phyloP scores from a whole-genome alignment of 2,113 vertebrate species.

The Bostrychus sinensis region DNA sequence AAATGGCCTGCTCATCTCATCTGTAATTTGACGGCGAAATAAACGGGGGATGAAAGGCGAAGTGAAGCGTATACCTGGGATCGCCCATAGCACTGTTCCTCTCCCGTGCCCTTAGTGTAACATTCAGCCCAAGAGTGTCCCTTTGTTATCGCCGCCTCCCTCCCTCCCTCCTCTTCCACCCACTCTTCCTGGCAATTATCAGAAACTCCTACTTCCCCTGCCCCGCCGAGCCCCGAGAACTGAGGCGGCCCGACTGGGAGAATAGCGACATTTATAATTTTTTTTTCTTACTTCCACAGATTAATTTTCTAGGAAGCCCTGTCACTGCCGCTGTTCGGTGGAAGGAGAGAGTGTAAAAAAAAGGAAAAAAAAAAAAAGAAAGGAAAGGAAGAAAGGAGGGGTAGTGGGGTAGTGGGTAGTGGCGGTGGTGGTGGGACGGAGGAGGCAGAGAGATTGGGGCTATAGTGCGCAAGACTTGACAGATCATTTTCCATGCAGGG shows the following conservation, averaged over 20 bases:
- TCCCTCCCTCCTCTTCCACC: background rate
- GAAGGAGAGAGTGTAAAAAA: slow-evolving; percentile 70
- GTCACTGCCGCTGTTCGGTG: slow-evolving; percentile 66
- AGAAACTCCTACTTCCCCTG: slow-evolving; percentile 83
- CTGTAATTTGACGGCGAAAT: slow-evolving; percentile 77
- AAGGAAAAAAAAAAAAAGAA: slow-evolving; percentile 67
- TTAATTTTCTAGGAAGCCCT: slow-evolving; percentile 90
- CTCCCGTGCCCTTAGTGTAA: slow-evolving; percentile 79
- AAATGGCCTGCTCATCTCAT: slow-evolving; percentile 64
- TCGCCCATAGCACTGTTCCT: slow-evolving; percentile 60
- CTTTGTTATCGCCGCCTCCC: slow-evolving; percentile 76
- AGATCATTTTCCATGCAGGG: slow-evolving; percentile 96
- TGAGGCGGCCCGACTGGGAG: slow-evolving; percentile 78
- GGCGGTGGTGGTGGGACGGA: no score
- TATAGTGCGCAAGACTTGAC: slow-evolving; percentile 86
- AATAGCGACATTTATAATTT: slow-evolving; percentile 85
- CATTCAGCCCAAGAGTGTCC: slow-evolving; percentile 79
- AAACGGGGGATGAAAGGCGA: slow-evolving; percentile 52
- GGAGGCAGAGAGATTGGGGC: slow-evolving; percentile 73
- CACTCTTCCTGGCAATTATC: slow-evolving; percentile 84
- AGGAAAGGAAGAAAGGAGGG: slow-evolving; percentile 41
- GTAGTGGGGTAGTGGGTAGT: slow-evolving; percentile 55
- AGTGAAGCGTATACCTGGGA: slow-evolving; percentile 66
- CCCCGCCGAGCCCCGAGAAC: slow-evolving; percentile 84
- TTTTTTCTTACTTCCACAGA: slow-evolving; percentile 82